Base-by-base conservation (phyloP, 2,888 invertebrate species). In the Biston betularia region DNA sequence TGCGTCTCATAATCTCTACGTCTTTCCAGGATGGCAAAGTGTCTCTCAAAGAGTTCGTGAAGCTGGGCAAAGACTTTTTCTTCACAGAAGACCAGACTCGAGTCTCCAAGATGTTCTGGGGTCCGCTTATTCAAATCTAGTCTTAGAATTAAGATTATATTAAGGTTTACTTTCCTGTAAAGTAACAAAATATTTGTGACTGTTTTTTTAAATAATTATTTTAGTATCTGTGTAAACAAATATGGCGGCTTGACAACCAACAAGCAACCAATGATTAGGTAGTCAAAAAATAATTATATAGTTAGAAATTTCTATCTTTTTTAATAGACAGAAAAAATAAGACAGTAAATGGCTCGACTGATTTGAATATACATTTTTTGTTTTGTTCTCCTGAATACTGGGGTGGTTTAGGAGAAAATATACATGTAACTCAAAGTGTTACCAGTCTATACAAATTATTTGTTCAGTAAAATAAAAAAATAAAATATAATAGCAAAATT, bases 81-180 rank as follows among this genome's bases (percentile, higher is more conserved):
- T 89, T 96, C 59, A 96, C 96, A 0, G 97, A 97, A 82, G 96
- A 97, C 83, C 95, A 96, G 76, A 94, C 91, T 4, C 95, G 94
- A 74, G 96, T 97, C 68, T 97, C 97, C 78, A 97, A 96, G 90
- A 96, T 97, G 94, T 97, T 97, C 82, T 98, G 97, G 97, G 97
- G 97, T 40, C 97, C 97, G 9, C 91, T 97, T 56, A 94, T 95
- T 65, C 90, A 95, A 73, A 94, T 95, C 81, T 94, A 87, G 77
- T 79, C 78, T 61, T 63, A 67, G 33, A 11, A 6, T 49, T 60
- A 65, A 50, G 60, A 45, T 8, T 40, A 40, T n/a, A 1, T 38
- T 50, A 24, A 24, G 33, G 6, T 52, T 44, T 6, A 24, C 33
- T n/a, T 38, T 56, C 56, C 34, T 56, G 56, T 45, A 44, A 55